Base-by-base conservation (phyloP, 2,888 invertebrate species). In the Andrena chrysosceles region DNA sequence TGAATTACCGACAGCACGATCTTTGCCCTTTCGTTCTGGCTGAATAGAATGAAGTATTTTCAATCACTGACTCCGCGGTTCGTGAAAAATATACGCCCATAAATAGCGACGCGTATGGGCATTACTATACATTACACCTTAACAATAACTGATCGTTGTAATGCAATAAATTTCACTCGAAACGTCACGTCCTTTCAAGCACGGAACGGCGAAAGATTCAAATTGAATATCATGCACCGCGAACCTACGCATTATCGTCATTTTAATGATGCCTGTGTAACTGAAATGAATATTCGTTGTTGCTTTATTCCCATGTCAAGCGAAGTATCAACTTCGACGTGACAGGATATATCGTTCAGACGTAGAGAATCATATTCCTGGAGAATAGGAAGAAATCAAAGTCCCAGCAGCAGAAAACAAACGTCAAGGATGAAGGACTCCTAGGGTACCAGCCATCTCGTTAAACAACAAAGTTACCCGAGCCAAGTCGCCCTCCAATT, bases 21-120 rank as follows among this genome's bases (percentile, higher is more conserved):
- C 80, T 66, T 20, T 77, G 59, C 48, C 76, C 76, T 70, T 54
- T 60, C 49, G 56, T 42, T 10, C 20, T 54, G 29, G 8, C n/a
- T 52, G 70, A 70, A 70, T 67, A 10, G 42, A 71, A 66, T 48
- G 79, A 62, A 80, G 70, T 70, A 77, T 77, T 71, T 71, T 77
- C 80, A 62, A 80, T 71, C 60, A 23, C 20, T 42, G 49, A 49
- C 16, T 20, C n/a, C 56, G 54, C 2, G 49, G 33, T 49, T 56
- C 70, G 8, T 33, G 48, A 69, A 77, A 80, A 71, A 66, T 67
- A 48, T 2, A 20, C 26, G n/a, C 0, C 31, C 54, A 26, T 69
- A 69, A 70, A 75, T 62, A 67, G 62, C 10, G 20, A 35, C 60
- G 23, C 16, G 59, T n/a, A 74, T 8, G 35, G 26, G 49, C 62